phyloP scores from a whole-genome alignment of 2,113 vertebrate genomes.

The Tylochromis polylepis region DNA sequence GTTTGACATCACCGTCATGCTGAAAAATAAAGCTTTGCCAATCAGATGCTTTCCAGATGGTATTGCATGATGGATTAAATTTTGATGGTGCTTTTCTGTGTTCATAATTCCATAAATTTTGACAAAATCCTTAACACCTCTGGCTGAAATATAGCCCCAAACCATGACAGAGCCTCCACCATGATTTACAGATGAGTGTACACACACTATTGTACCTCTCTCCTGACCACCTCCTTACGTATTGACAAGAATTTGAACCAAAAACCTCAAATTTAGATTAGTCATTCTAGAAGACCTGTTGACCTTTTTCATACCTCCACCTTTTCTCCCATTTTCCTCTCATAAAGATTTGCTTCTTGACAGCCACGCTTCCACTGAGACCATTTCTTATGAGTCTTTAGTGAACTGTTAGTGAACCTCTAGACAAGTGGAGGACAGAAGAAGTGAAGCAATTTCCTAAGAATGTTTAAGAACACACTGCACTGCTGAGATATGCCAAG shows the following conservation, averaged over 20 bases:
- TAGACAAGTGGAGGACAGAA: too few species aligned
- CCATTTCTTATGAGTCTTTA: background rate
- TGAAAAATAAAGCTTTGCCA: background rate
- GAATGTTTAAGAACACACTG: background rate
- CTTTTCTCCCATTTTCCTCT: background rate
- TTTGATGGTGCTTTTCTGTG: background rate
- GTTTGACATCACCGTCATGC: background rate
- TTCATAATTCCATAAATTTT: background rate
- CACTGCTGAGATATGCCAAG: background rate
- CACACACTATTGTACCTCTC: background rate
- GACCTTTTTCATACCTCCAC: background rate
- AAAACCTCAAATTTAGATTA: background rate
- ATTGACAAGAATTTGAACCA: background rate
- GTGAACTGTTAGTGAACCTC: too few species aligned
- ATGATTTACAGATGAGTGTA: background rate
- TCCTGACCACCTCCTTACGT: fast-evolving
- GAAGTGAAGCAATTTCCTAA: too few species aligned
- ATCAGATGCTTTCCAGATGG: background rate
- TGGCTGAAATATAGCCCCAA: background rate
- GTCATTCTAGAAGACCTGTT: background rate
- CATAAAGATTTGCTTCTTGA: background rate
- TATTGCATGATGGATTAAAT: background rate
- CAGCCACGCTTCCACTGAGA: background rate
- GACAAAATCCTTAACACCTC: background rate
- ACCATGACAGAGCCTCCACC: too few species aligned